phyloP scores from a whole-genome alignment of 2,113 vertebrate species.

The Stomatorhinus ivindoensis region DNA sequence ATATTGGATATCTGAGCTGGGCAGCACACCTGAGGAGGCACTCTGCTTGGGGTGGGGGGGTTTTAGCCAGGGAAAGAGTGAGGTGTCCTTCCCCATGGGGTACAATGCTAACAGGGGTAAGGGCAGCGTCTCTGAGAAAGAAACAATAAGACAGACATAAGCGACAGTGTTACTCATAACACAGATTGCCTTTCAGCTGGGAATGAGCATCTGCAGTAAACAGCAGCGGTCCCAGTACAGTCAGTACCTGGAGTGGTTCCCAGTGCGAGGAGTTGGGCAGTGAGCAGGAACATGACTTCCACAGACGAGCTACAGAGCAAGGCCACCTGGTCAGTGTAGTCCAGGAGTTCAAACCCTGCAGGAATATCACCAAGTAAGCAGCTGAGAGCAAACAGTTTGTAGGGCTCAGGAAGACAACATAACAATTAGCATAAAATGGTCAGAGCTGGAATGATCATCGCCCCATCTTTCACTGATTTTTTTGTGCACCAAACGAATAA shows the following conservation, averaged over 20 bases:
- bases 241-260: constrained; percentile 61
- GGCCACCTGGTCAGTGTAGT: constrained; percentile 73
- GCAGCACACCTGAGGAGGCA: constrained; percentile 29
- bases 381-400: background rate
- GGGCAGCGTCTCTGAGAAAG: background rate
- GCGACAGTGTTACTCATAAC: background rate
- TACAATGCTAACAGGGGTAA: constrained; percentile 46
- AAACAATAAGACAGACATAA: background rate
- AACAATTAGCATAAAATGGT: background rate
- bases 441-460: background rate
- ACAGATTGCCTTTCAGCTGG: background rate
- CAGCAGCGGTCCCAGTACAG: background rate
- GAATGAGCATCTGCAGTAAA: background rate
- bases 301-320: constrained; percentile 76
- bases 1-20: constrained; percentile 42
- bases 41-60: constrained; percentile 45
- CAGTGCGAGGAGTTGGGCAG: constrained; percentile 74
- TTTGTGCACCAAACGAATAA: background rate
- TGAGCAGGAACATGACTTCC: constrained; percentile 80
- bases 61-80: constrained; percentile 48
- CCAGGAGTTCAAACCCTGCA: constrained; percentile 81
- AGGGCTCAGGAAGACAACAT: background rate
- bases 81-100: constrained; percentile 34
- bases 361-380: background rate
- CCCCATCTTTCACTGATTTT: background rate